phyloP scores from a whole-genome alignment of 2,888 invertebrate genomes.

The Phalera bucephala region DNA sequence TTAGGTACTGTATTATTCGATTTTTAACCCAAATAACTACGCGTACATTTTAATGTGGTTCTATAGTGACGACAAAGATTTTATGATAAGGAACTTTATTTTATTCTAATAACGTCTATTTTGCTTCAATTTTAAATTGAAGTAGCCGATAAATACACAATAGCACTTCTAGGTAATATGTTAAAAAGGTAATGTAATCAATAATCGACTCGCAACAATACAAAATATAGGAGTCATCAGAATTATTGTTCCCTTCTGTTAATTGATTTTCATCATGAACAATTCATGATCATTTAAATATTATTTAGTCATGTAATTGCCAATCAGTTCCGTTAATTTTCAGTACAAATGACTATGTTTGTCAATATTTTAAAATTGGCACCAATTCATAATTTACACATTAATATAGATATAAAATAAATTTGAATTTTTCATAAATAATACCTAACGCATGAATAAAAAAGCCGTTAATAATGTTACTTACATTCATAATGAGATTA shows the following conservation, averaged over 20 bases:
- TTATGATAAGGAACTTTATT: not conserved
- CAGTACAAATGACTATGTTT: slow-evolving; percentile 13
- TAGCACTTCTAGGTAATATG: no score
- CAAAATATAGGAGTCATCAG: slow-evolving; percentile 28
- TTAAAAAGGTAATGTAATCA: slow-evolving; percentile 13
- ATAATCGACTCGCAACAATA: slow-evolving; percentile 19
- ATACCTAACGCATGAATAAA: not conserved
- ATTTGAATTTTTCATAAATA: not conserved
- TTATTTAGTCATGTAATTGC: slow-evolving; percentile 30
- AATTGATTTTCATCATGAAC: slow-evolving; percentile 41
- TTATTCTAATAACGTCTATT: slow-evolving; percentile 23
- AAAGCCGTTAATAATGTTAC: not conserved
- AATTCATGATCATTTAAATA: slow-evolving; percentile 30
- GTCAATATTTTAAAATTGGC: slow-evolving; percentile 51
- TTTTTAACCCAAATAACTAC: not conserved
- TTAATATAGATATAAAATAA: not conserved
- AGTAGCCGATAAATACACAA: slow-evolving; percentile 20
- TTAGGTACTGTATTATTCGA: slow-evolving; percentile 21
- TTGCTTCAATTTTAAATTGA: slow-evolving; percentile 27
- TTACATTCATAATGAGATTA: slow-evolving; percentile 1
- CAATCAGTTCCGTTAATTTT: slow-evolving; percentile 35
- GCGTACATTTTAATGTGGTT: no score
- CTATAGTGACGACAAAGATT: no score
- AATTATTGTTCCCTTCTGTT: slow-evolving; percentile 72
- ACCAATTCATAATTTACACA: slow-evolving; percentile 46